Evolutionary conservation across 1,140 invertebrate species (phyloP), one percentile per base, ranked within the genome.

Genomic region (Lordiphosa mommai): DNA sequence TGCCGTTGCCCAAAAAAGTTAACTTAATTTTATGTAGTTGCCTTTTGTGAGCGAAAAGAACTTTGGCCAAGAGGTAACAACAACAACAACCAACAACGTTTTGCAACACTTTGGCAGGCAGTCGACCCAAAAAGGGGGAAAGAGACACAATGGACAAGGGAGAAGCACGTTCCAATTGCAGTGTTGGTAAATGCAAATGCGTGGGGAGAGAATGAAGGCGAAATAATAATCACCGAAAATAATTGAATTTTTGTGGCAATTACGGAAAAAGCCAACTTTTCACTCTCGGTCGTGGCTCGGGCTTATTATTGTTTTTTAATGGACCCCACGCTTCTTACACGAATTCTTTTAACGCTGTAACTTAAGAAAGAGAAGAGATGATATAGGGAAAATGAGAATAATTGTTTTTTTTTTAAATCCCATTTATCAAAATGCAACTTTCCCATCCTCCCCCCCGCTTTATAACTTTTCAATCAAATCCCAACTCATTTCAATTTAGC

Each of bases 11-110:
- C 58, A 58, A 71, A 72, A 72, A 72, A 79, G 73, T 79, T 79
- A 79, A 79, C 73, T 79, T 79, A 79, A 79, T 79, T 79, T 79
- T 72, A 61, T 61, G 73, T 64, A 72, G 73, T 69, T 72, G 73
- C 68, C 73, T 79, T 79, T 79, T 77, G 73, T 79, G 44, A 38
- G 37, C 48, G 43, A 38, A 67, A 77, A 76, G 23, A 27, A 27
- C 63, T 48, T 66, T 58, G 37, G 17, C 52, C 33, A 76, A 68
- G 58, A 77, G 67, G 61, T 72, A 67, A 14, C 37, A 37, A 20
- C 34, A 27, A 2, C 41, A 52, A 46, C 48, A 69, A 33, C 55
- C 30, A 44, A 50, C 68, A 74, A 67, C 72, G 66, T 61, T 76
- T 76, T 76, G 61, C 60, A 74, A 66, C 71, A 76, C 72, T 74